Conservation (phyloP, 2,888 invertebrate species). For the Pterostichus niger region DNA sequence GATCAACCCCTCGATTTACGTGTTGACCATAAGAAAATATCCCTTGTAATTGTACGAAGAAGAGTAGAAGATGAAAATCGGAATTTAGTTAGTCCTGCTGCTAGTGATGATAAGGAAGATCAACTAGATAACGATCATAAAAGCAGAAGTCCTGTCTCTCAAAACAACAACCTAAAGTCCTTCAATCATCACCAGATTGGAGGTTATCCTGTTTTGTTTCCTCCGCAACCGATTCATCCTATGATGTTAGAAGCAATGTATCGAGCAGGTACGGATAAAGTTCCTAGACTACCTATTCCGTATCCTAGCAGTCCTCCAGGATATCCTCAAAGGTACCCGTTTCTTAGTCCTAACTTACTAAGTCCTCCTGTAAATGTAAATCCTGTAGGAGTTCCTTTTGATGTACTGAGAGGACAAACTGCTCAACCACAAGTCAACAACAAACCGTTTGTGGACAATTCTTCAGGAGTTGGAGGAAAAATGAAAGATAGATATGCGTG, state of each 20-base stretch:
- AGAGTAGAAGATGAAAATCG: constrained; percentile 91
- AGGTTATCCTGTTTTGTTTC: constrained; percentile 79
- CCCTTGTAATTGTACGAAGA: constrained; percentile 76
- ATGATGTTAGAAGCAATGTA: constrained; percentile 87
- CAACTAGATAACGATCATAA: constrained; percentile 72
- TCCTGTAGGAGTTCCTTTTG: constrained; percentile 79
- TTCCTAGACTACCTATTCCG: constrained; percentile 81
- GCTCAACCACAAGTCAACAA: constrained; percentile 68
- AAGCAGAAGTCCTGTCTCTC: constrained; percentile 71
- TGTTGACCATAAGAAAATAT: constrained; percentile 88
- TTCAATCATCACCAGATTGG: constrained; percentile 73
- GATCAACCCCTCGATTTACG: constrained; percentile 94
- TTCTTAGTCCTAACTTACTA: constrained; percentile 76
- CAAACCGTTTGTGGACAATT: constrained; percentile 76
- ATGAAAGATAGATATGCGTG: constrained; percentile 96
- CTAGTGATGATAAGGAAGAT: constrained; percentile 70
- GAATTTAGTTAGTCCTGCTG: constrained; percentile 85
- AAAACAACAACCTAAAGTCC: constrained; percentile 69
- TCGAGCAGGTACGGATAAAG: constrained; percentile 79
- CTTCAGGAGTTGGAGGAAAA: constrained; percentile 80
- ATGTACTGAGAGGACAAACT: constrained; percentile 78
- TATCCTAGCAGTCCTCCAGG: constrained; percentile 79
- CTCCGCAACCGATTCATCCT: constrained; percentile 83
- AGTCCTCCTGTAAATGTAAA: constrained; percentile 75
- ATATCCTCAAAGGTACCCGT: constrained; percentile 77